Base-by-base conservation (phyloP, 2,113 vertebrate species). In the Pangasianodon hypophthalmus region DNA sequence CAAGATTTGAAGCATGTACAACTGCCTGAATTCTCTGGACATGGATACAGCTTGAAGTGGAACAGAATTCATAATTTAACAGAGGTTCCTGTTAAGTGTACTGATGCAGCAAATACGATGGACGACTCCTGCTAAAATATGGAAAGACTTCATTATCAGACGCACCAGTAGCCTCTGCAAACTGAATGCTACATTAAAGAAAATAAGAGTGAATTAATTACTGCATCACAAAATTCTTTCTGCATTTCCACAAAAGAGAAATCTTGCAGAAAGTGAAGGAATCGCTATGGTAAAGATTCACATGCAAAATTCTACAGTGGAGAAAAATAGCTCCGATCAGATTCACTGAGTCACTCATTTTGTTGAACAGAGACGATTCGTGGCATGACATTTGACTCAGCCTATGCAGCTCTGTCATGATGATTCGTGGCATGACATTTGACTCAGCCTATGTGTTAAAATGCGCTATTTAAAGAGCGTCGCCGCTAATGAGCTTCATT, bases 301-400 rank as follows among this genome's bases (percentile, higher is more conserved):
- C 62, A 11, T 6, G 62, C 9, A 29, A 69, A 69, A 32, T 13
- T 32, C 11, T 32, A n/a, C 13, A 32, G n/a, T 69, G 13, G 32
- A 18, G n/a, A 37, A 37, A 41, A 71, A 37, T 2, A 37, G 6
- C 79, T n/a, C 73, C n/a, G 48, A 52, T 88, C 32, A 71, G 67
- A 79, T 58, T 71, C 69, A 86, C 52, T 1, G 14, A 82, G 88
- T 90, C 86, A 73, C 14, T 80, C 41, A 50, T 81, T 83, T 83
- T 84, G 82, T 1, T 67, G 87, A 67, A 71, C n/a, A 82, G 50
- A 56, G 82, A 87, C 60, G 58, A 29, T 8, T 18, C n/a, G 41
- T 50, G 54, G 75, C 50, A n/a, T 69, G 85, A 89, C 85, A 84
- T 84, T 85, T 86, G 71, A 90, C 87, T 44, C 64, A 11, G 11